Evolutionary conservation across 2,888 invertebrate species (phyloP).

Genomic region (Melinaea menophilus): DNA sequence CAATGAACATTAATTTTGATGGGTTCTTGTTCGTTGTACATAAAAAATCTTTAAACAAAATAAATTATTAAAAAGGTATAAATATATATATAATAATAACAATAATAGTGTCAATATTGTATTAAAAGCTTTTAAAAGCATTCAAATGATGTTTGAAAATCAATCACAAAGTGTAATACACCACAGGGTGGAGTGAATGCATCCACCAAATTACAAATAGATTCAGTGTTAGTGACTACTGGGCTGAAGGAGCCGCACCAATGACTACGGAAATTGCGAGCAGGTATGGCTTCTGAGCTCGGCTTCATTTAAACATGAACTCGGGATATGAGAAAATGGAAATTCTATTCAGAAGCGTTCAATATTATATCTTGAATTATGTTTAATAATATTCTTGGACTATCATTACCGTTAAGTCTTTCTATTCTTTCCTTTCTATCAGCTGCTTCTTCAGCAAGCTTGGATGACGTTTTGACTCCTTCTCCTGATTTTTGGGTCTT

Average conservation of each 20-base stretch:
- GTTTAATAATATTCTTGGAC: slow-evolving; percentile 16
- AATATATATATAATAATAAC: too few species aligned
- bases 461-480: slow-evolving; percentile 90
- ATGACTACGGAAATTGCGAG: slow-evolving; percentile 13
- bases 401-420: slow-evolving; percentile 85
- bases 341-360: not conserved
- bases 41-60: too few species aligned
- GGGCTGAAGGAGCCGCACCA: not conserved
- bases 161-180: too few species aligned
- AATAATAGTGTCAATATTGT: too few species aligned
- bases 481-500: slow-evolving; percentile 94
- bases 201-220: not conserved
- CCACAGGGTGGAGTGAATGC: too few species aligned
- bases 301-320: slow-evolving; percentile 6
- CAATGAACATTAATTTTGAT: too few species aligned
- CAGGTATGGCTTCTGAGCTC: slow-evolving; percentile 13
- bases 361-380: not conserved
- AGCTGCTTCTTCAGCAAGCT: slow-evolving; percentile 91
- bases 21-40: too few species aligned
- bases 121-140: too few species aligned
- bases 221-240: not conserved
- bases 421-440: slow-evolving; percentile 91
- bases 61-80: too few species aligned
- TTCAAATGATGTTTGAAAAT: too few species aligned
- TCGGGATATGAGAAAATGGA: not conserved